Conservation (phyloP, 2,797 vertebrate genomes). For the Eulemur albifrons region DNA sequence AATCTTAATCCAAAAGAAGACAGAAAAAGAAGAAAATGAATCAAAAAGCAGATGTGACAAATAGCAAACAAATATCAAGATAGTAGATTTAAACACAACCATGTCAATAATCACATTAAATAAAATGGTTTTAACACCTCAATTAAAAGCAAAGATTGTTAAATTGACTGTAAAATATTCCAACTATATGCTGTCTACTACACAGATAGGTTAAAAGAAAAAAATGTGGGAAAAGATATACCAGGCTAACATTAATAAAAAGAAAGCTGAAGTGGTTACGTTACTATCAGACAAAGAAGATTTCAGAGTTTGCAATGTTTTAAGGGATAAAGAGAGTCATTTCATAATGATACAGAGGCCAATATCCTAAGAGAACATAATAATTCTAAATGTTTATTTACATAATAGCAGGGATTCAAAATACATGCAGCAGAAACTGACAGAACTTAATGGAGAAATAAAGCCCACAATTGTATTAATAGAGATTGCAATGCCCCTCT, state of each 20-base stretch:
- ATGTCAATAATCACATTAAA: not conserved
- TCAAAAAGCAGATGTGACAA: not conserved
- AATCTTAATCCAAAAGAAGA: not conserved
- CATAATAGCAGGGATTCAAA: not conserved
- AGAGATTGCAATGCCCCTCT: not conserved
- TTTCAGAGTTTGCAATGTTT: not conserved
- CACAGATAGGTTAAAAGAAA: not conserved
- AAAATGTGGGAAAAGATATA: not conserved
- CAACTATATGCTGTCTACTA: not conserved
- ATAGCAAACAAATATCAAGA: not conserved
- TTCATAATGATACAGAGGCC: not conserved
- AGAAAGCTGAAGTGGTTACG: not conserved
- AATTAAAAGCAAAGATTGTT: not conserved
- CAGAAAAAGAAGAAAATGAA: not conserved
- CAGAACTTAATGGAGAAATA: not conserved
- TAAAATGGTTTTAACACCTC: not conserved
- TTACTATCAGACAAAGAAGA: not conserved
- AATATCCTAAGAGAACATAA: not conserved
- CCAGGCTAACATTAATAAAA: not conserved
- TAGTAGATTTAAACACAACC: not conserved
- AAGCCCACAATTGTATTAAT: not conserved
- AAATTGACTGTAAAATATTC: not conserved
- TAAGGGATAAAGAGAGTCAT: not conserved
- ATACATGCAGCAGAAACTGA: not conserved
- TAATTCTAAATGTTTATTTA: not conserved